These are phyloP conservation scores for Notospermus geniculatus DNA, from an alignment of 1,140 invertebrate species.

Conservation along the genomic window DNA sequence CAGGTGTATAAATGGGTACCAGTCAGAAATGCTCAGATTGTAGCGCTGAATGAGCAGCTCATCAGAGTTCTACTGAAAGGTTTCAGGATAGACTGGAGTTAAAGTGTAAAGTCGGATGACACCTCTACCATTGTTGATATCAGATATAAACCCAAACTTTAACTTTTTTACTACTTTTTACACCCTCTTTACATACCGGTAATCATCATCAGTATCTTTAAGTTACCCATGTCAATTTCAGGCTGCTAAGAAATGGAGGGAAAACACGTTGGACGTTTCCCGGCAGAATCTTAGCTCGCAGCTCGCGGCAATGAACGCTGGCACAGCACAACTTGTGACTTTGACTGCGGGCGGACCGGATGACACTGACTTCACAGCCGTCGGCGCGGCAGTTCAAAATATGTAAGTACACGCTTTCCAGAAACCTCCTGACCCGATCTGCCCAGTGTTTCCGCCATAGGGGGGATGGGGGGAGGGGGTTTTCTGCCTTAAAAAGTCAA, in stretches of 20 bases:
- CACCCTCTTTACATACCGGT: not conserved
- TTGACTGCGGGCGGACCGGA: slow-evolving; percentile 74
- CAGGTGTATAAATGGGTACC: too few relatives aligned
- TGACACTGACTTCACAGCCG: slow-evolving; percentile 84
- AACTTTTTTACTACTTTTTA: not conserved
- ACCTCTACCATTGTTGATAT: too few relatives aligned
- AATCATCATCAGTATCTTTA: slow-evolving; percentile 8
- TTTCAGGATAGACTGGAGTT: too few relatives aligned
- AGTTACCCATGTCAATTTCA: slow-evolving; percentile 33
- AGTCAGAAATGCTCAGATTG: too few relatives aligned
- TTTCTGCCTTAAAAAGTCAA: too few relatives aligned
- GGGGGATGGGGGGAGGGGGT: too few relatives aligned
- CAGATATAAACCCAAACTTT: not conserved
- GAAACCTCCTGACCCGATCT: too few relatives aligned
- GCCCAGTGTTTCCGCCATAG: too few relatives aligned
- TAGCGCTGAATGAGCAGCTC: too few relatives aligned
- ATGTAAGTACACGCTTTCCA: slow-evolving; percentile 62
- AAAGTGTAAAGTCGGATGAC: too few relatives aligned
- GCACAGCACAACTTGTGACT: slow-evolving; percentile 96
- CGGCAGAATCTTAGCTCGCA: slow-evolving; percentile 95
- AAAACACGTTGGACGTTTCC: slow-evolving; percentile 82
- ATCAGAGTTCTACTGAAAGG: too few relatives aligned
- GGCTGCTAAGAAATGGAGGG: slow-evolving; percentile 88
- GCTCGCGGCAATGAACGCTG: slow-evolving; percentile 98
- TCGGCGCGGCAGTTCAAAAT: slow-evolving; percentile 94